phyloP scores from a whole-genome alignment of 2,888 invertebrate species.

The Scaptomyza caliginosa region DNA sequence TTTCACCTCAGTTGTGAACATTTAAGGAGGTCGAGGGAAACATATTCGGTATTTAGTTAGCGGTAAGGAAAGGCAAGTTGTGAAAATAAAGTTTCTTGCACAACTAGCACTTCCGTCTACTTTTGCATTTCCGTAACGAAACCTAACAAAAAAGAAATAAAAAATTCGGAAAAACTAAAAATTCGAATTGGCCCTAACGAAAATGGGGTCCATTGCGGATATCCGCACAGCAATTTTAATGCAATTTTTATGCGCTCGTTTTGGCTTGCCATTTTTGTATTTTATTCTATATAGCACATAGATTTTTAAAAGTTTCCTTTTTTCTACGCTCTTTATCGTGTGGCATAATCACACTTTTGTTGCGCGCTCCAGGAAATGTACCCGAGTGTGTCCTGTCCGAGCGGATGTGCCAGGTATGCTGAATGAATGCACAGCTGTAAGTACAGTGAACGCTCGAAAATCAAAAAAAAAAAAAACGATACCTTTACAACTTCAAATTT shows the following conservation, averaged over 20 bases:
- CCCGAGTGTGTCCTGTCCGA: constrained; percentile 43
- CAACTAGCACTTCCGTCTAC: constrained; percentile 74
- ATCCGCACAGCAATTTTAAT: constrained; percentile 78
- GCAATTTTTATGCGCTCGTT: constrained; percentile 79
- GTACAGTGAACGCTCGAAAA: constrained; percentile 1
- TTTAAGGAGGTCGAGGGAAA: neutral
- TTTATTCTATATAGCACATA: constrained; percentile 13
- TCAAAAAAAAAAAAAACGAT: too few species aligned
- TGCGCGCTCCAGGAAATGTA: constrained; percentile 35
- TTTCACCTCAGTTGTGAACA: constrained; percentile 37
- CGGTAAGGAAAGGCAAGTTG: constrained; percentile 9
- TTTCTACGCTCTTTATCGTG: constrained; percentile 18
- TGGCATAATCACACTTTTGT: constrained; percentile 20
- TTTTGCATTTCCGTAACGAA: constrained; percentile 72
- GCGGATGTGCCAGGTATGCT: constrained; percentile 35
- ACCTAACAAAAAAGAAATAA: neutral
- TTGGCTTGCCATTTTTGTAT: constrained; percentile 59
- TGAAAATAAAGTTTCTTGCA: constrained; percentile 62
- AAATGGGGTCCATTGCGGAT: constrained; percentile 65
- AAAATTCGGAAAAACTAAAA: constrained; percentile 1
- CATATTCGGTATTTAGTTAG: neutral
- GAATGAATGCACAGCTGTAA: constrained; percentile 1
- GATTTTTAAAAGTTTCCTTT: constrained; percentile 18
- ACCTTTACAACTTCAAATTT: too few species aligned
- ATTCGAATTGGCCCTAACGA: constrained; percentile 35